A percentile compares a stretch with the other conserved stretches of the same genome.
These are phyloP conservation scores for Drosophila jambulina DNA, from an alignment of 1,140 invertebrate genomes.

Conservation along the genomic window DNA sequence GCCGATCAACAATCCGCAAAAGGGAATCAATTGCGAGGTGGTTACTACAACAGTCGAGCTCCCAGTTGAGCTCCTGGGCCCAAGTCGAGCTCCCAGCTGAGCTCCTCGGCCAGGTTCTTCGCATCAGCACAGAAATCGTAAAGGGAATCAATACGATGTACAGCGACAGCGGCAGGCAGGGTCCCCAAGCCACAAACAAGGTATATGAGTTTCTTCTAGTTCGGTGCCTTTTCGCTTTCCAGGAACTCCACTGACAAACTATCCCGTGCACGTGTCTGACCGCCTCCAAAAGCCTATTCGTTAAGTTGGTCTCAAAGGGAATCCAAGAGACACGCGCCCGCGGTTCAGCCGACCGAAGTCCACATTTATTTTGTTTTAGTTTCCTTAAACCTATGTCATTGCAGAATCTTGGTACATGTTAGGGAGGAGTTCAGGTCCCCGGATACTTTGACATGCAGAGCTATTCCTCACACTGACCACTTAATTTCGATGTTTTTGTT, in stretches of 20 bases:
- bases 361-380: conserved; percentile 45
- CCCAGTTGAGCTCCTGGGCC: conserved; percentile 31
- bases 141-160: conserved; percentile 77
- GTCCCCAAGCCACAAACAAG: conserved; percentile 27
- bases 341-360: conserved; percentile 39
- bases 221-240: conserved; percentile 35
- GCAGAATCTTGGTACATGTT: conserved; percentile 23
- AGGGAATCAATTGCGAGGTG: conserved; percentile 79
- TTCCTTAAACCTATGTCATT: conserved; percentile 29
- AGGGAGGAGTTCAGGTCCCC: background rate
- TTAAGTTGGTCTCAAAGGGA: conserved; percentile 76
- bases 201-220: conserved; percentile 28
- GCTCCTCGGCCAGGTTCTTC: conserved; percentile 22
- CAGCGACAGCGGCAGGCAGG: conserved; percentile 67
- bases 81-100: conserved; percentile 40
- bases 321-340: conserved; percentile 81
- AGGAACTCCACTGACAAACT: conserved; percentile 9
- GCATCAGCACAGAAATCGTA: conserved; percentile 55
- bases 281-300: conserved; percentile 19
- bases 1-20: conserved; percentile 76
- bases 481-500: conserved; percentile 4
- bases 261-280: conserved; percentile 12
- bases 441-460: background rate
- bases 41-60: conserved; percentile 70
- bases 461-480: background rate